Conservation (phyloP, 37 sponge, comb jelly and placozoan genomes). For the Aplysina aerophoba region DNA sequence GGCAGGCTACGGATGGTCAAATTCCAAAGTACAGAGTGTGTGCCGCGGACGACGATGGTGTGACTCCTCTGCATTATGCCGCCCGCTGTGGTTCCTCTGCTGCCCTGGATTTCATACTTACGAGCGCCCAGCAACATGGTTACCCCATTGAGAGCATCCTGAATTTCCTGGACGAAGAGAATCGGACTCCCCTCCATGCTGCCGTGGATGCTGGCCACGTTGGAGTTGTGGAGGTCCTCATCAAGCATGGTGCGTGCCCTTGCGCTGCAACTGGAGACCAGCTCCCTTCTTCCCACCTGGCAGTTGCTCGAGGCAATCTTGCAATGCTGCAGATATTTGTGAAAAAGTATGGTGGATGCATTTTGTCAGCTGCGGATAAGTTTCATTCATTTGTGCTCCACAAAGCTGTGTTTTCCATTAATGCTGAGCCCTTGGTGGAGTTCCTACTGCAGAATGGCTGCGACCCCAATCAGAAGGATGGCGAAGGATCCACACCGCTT, state of each 20-base stretch:
- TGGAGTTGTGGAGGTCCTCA: constrained; percentile 74
- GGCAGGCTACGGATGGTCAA: background rate
- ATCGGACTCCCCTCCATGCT: constrained; percentile 86
- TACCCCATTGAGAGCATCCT: constrained; percentile 66
- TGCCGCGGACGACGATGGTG: constrained; percentile 66
- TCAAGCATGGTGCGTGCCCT: constrained; percentile 69
- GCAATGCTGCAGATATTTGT: constrained; percentile 62
- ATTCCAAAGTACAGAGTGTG: constrained; percentile 58
- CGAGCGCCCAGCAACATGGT: constrained; percentile 41
- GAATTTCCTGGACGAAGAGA: constrained; percentile 75
- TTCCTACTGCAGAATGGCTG: constrained; percentile 57
- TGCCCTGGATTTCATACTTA: constrained; percentile 64
- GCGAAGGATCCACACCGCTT: constrained; percentile 73
- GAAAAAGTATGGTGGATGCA: constrained; percentile 26
- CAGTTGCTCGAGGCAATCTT: constrained; percentile 68
- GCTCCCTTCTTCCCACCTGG: constrained; percentile 71
- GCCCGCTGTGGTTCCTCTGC: constrained; percentile 70
- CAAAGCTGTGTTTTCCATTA: constrained; percentile 42
- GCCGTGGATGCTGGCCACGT: constrained; percentile 82
- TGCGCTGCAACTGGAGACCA: constrained; percentile 47
- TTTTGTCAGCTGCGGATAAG: constrained; percentile 28
- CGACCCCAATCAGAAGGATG: constrained; percentile 48
- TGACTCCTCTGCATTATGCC: constrained; percentile 77
- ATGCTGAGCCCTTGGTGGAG: constrained; percentile 28
- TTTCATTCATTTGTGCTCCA: constrained; percentile 62